Percentiles rank a stretch among this genome's conserved stretches.
Evolutionary conservation across 1,140 invertebrate genomes (phyloP).

Genomic region (Maniola jurtina): DNA sequence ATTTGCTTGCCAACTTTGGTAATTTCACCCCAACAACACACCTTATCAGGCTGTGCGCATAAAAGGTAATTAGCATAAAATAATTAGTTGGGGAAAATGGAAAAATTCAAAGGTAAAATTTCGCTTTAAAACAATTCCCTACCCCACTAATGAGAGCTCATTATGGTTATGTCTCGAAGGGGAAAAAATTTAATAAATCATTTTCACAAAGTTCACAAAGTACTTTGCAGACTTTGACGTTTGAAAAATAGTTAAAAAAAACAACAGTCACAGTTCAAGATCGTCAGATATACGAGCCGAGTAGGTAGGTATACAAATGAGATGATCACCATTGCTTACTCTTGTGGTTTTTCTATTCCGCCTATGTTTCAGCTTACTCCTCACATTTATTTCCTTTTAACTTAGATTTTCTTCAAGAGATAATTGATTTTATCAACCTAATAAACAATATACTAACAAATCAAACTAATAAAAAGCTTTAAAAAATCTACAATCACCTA

Average conservation of each 20-base stretch:
- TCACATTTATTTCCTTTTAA: neutral
- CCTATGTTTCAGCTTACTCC: neutral
- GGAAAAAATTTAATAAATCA: conserved; percentile 8
- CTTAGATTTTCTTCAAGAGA: neutral
- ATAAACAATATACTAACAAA: too few relatives aligned
- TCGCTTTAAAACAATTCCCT: conserved; percentile 13
- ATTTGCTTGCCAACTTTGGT: neutral
- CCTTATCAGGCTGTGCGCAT: neutral
- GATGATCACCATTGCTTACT: too few relatives aligned
- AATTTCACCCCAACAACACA: neutral
- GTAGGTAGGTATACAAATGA: too few relatives aligned
- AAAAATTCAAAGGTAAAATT: conserved; percentile 12
- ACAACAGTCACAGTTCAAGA: too few relatives aligned
- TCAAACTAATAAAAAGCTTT: too few relatives aligned
- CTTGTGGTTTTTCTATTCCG: too few relatives aligned
- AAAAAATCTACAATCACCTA: too few relatives aligned
- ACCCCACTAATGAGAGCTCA: conserved; percentile 5
- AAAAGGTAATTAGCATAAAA: conserved; percentile 14
- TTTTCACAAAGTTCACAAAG: conserved; percentile 1
- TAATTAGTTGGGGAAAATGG: conserved; percentile 6
- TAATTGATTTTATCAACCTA: conserved; percentile 11
- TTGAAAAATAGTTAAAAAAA: neutral
- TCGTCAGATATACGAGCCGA: too few relatives aligned
- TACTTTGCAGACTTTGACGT: neutral
- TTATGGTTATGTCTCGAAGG: conserved; percentile 12